Conservation (phyloP, 1,140 invertebrate genomes). For the Arion vulgaris region DNA sequence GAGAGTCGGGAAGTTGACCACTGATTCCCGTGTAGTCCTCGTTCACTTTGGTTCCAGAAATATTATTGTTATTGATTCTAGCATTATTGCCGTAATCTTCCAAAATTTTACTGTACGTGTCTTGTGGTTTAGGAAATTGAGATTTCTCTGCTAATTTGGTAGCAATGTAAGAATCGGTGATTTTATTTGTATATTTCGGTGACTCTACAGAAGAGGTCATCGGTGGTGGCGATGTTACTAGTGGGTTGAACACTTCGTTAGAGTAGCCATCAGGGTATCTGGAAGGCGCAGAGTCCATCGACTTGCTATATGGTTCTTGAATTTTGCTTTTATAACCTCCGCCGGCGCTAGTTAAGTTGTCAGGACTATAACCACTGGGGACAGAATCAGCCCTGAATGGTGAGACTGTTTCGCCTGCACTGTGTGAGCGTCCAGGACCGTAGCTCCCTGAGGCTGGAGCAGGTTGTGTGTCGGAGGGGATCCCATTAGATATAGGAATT, state of each 20-base stretch:
- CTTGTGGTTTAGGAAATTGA: conserved; percentile 16
- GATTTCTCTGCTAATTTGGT: background rate
- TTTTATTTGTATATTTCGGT: background rate
- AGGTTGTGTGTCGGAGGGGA: background rate
- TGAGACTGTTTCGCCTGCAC: conserved; percentile 19
- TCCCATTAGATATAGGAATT: too few relatives aligned
- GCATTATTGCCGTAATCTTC: background rate
- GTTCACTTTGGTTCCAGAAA: background rate
- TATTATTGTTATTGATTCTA: conserved; percentile 16
- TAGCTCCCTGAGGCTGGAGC: background rate
- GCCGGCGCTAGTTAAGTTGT: background rate
- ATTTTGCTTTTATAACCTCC: background rate
- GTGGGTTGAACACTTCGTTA: background rate
- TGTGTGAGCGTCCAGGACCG: background rate
- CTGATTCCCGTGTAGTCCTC: background rate
- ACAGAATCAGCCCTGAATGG: conserved; percentile 10
- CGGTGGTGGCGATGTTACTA: background rate
- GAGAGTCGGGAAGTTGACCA: background rate
- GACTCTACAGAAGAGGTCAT: background rate
- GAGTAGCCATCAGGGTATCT: background rate
- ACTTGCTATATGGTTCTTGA: background rate
- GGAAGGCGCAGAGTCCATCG: background rate
- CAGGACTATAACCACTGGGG: conserved; percentile 22
- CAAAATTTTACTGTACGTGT: conserved; percentile 23
- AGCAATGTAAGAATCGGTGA: conserved; percentile 9